These are phyloP conservation scores for Stenopsyche tienmushanensis DNA, from an alignment of 1,140 invertebrate genomes.

Conservation along the genomic window DNA sequence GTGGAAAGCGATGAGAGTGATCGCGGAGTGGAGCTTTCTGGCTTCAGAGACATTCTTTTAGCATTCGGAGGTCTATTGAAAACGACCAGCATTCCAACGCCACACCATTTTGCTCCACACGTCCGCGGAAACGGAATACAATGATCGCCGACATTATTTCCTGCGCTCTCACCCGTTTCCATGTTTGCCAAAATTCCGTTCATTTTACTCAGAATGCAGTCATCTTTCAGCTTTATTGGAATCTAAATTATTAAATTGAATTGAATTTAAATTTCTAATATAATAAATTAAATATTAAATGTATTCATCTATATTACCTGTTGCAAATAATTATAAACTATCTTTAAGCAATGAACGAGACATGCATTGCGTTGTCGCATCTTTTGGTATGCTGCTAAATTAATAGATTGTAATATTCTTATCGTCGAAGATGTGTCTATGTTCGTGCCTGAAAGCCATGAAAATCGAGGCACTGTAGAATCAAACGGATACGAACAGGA, in stretches of 20 bases:
- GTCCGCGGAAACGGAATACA: slow-evolving; percentile 93
- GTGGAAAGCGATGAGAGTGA: slow-evolving; percentile 54
- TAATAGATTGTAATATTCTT: slow-evolving; percentile 54
- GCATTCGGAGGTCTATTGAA: slow-evolving; percentile 80
- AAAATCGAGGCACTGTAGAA: slow-evolving; percentile 53
- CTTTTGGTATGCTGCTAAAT: slow-evolving; percentile 52
- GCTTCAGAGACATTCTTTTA: slow-evolving; percentile 66
- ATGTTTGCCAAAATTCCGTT: slow-evolving; percentile 51
- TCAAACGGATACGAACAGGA: slow-evolving; percentile 75
- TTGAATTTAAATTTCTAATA: background rate
- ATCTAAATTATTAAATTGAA: slow-evolving; percentile 45
- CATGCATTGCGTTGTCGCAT: slow-evolving; percentile 52
- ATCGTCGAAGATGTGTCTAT: slow-evolving; percentile 52
- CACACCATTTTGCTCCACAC: slow-evolving; percentile 90
- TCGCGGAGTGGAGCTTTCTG: slow-evolving; percentile 69
- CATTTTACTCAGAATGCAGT: slow-evolving; percentile 51
- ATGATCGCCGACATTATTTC: slow-evolving; percentile 69
- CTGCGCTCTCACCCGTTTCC: slow-evolving; percentile 48
- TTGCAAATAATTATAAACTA: slow-evolving; percentile 52
- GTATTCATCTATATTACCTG: slow-evolving; percentile 44
- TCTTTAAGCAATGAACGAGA: slow-evolving; percentile 53
- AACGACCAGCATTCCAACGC: slow-evolving; percentile 78
- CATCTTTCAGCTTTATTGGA: slow-evolving; percentile 53
- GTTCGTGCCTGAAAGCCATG: slow-evolving; percentile 54
- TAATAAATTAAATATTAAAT: slow-evolving; percentile 8